Conservation (phyloP, 2,888 invertebrate genomes). For the Blastobasis lacticolella region DNA sequence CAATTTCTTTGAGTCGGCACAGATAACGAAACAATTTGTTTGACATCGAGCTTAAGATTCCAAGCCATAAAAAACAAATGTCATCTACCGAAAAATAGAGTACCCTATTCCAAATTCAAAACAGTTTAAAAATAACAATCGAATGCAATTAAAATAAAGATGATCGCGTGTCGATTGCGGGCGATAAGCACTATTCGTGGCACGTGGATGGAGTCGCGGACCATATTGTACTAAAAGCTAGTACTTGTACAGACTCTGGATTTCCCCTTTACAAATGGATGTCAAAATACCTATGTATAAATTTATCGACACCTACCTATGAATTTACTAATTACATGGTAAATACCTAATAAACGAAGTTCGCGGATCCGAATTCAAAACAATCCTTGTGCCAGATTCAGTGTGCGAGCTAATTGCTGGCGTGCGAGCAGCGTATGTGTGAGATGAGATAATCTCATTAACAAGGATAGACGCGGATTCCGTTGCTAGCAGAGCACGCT, state of each 20-base stretch:
- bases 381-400: slow-evolving; percentile 66
- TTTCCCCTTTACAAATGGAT: no score
- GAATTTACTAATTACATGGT: no score
- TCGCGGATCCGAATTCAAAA: slow-evolving; percentile 29
- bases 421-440: slow-evolving; percentile 31
- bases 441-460: slow-evolving; percentile 70
- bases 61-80: no score
- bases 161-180: slow-evolving; percentile 59
- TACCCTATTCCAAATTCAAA: slow-evolving; percentile 10
- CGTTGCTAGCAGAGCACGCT: slow-evolving; percentile 51
- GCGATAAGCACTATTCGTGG: slow-evolving; percentile 35
- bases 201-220: slow-evolving; percentile 42
- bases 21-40: no score
- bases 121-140: slow-evolving; percentile 47
- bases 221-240: slow-evolving; percentile 38
- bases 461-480: slow-evolving; percentile 69
- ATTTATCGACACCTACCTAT: no score
- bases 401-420: slow-evolving; percentile 51
- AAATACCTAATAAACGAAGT: no score
- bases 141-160: slow-evolving; percentile 31
- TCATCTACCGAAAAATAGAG: no score
- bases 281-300: no score
- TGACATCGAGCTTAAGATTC: no score
- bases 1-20: no score
- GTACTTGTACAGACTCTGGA: no score